Evolutionary conservation across 2,888 invertebrate species (phyloP), one percentile per base, ranked within the genome.

Genomic region (Rutpela maculata): DNA sequence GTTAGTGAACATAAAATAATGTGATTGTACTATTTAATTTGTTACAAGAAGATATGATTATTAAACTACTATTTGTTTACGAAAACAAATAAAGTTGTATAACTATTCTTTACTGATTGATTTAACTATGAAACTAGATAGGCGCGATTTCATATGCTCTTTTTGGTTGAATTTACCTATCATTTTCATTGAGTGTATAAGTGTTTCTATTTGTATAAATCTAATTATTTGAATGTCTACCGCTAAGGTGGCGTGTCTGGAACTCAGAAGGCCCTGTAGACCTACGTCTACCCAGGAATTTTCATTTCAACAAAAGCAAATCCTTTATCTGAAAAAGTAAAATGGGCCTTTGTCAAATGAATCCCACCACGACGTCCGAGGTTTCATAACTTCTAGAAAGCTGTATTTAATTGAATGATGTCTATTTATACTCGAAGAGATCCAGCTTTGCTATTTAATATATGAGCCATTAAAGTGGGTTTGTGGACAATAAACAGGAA

Each of bases 341-440:
- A 65, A 65, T 65, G 10, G 63, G 12, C 63, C 17, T 6, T 38
- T 38, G 35, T 17, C 66, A 19, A 50, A 66, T 68, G 55, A 68
- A 68, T 50, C 31, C 68, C 56, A 17, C 17, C 43, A 15, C 43
- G 9, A 55, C 55, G 26, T 68, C 68, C 31, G 22, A 57, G 57
- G 26, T 57, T 68, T 57, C 56, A 56, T n/a, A 65, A 57, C 68
- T 68, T 50, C 18, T 31, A 18, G 68, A 56, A 26, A 68, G 68
- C 12, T 55, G 56, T 26, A 68, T 18, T 68, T 22, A 56, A 68
- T 17, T 56, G 68, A 68, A 68, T 35, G 18, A 43, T 57, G 22
- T 68, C 68, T 68, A 68, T 57, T 66, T 68, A 68, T 68, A 57
- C 50, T 15, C 22, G 56, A 55, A 57, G 26, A 35, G 56, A 68